Evolutionary conservation across 2,113 vertebrate genomes (phyloP).

Genomic region (Rhynchomys soricoides): DNA sequence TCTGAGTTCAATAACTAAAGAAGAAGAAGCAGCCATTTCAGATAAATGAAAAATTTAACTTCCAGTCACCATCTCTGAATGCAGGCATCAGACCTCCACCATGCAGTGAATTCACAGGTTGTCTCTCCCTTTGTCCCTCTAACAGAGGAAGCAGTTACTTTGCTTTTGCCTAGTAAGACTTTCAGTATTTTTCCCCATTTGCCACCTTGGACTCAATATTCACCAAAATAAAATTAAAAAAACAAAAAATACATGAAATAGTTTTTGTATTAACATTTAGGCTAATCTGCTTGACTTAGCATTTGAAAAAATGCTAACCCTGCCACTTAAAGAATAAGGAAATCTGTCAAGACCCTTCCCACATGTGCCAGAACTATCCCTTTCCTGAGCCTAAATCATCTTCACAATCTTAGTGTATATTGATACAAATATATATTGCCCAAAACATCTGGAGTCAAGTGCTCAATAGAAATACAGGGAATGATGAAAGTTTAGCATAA

Average conservation of each 20-base stretch:
- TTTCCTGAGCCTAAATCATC: background rate
- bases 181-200: background rate
- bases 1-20: constrained; percentile 56
- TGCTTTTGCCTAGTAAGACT: constrained; percentile 12
- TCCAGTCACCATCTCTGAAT: constrained; percentile 45
- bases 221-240: background rate
- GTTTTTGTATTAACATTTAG: constrained; percentile 35
- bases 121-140: background rate
- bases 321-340: constrained; percentile 1
- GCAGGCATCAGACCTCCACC: background rate
- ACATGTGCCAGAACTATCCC: background rate
- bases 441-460: background rate
- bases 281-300: constrained; percentile 28
- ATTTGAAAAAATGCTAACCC: constrained; percentile 16
- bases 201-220: constrained; percentile 3
- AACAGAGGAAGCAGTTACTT: background rate
- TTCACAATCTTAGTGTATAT: background rate
- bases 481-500: constrained; percentile 42
- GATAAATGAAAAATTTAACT: constrained; percentile 51
- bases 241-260: background rate
- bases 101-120: background rate
- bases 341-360: background rate
- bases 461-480: background rate
- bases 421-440: background rate
- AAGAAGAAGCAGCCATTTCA: constrained; percentile 43